Conservation (phyloP, 2,797 vertebrate species). For the Triplophysa yarkandensis region DNA sequence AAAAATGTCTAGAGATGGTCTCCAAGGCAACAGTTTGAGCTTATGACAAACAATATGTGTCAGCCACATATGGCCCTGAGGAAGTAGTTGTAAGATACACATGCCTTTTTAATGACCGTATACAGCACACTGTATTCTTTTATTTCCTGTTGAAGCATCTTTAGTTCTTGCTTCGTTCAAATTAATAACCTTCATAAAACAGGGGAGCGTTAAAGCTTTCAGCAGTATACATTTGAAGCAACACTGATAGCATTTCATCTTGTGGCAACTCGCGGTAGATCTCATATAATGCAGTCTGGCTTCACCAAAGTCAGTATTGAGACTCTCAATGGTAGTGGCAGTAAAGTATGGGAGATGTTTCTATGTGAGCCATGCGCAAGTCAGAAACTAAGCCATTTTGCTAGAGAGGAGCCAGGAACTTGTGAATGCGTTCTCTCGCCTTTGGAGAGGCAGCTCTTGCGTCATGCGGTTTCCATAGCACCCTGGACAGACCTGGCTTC, state of each 20-base stretch:
- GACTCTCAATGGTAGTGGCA: conserved; percentile 5
- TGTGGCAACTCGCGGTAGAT: background rate
- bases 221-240: background rate
- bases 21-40: conserved; percentile 74
- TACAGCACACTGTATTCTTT: conserved; percentile 12
- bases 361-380: conserved; percentile 13
- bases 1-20: conserved; percentile 73
- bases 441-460: conserved; percentile 61
- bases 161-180: conserved; percentile 24
- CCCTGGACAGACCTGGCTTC: conserved; percentile 53
- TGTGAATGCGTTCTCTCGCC: conserved; percentile 60
- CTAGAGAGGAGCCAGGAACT: conserved; percentile 51
- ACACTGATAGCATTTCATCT: conserved; percentile 22
- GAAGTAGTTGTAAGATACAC: conserved; percentile 64
- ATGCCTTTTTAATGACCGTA: conserved; percentile 60
- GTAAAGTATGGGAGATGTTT: conserved; percentile 28
- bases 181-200: conserved; percentile 25
- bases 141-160: conserved; percentile 39
- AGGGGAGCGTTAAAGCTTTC: conserved; percentile 1
- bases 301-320: conserved; percentile 32
- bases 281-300: conserved; percentile 4
- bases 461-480: conserved; percentile 66
- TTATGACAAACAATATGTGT: conserved; percentile 68
- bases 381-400: conserved; percentile 50
- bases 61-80: conserved; percentile 64